Evolutionary conservation across 1,140 invertebrate genomes (phyloP).

Genomic region (Cylas formicarius): DNA sequence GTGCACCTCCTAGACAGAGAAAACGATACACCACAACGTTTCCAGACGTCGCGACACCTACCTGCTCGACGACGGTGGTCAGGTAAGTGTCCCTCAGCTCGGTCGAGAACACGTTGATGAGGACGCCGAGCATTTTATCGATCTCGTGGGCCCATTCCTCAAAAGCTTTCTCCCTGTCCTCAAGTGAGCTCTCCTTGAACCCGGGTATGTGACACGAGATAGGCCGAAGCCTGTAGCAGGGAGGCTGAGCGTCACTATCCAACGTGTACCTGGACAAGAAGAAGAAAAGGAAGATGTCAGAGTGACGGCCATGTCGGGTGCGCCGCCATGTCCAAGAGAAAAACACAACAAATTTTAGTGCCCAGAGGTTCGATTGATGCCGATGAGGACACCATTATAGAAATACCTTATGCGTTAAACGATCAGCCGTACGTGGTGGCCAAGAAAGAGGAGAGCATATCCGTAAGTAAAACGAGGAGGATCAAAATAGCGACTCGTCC

Average conservation of each 20-base stretch:
- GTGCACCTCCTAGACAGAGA: constrained; percentile 56
- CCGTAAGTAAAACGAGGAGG: constrained; percentile 1
- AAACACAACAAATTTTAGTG: constrained; percentile 14
- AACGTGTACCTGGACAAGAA: constrained; percentile 39
- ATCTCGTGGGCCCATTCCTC: constrained; percentile 53
- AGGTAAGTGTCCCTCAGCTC: constrained; percentile 71
- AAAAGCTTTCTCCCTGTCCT: constrained; percentile 44
- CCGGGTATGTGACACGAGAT: constrained; percentile 51
- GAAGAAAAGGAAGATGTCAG: background rate
- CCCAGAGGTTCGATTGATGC: constrained; percentile 14
- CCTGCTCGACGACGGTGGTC: constrained; percentile 71
- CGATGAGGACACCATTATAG: constrained; percentile 14
- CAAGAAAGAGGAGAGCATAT: too few species aligned
- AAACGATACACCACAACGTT: background rate
- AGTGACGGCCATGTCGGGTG: background rate
- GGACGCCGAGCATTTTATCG: constrained; percentile 56
- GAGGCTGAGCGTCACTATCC: constrained; percentile 53
- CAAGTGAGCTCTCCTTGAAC: constrained; percentile 43
- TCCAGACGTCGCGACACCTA: constrained; percentile 31
- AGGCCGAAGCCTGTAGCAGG: constrained; percentile 65
- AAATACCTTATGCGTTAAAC: constrained; percentile 8
- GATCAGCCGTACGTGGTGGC: constrained; percentile 12
- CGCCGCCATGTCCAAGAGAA: constrained; percentile 19
- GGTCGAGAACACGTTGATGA: constrained; percentile 62
- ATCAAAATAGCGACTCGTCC: too few species aligned